Evolutionary conservation across 2,113 vertebrate genomes (phyloP).

Genomic region (Asarcornis scutulata): DNA sequence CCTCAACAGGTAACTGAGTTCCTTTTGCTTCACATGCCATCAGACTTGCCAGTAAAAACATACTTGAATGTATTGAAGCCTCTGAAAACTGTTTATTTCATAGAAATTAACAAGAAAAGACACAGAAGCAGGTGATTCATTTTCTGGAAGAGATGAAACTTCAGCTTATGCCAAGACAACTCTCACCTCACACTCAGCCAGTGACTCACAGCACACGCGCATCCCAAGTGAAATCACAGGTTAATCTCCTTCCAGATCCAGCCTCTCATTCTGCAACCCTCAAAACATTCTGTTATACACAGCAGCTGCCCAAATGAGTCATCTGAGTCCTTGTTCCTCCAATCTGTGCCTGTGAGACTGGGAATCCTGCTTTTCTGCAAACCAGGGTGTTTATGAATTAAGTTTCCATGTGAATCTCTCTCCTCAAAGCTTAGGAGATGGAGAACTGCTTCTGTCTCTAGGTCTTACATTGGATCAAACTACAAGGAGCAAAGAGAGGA

Average conservation of each 20-base stretch:
- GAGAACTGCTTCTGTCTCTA: neutral
- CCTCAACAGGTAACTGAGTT: neutral
- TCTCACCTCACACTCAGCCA: neutral
- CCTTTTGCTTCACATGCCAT: neutral
- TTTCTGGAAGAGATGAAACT: constrained; percentile 20
- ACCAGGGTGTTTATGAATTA: neutral
- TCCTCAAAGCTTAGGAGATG: neutral
- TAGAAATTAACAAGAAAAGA: neutral
- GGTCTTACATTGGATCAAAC: neutral
- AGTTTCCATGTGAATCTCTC: neutral
- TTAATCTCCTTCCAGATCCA: neutral
- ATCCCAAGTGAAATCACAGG: neutral
- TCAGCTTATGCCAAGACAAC: constrained; percentile 9
- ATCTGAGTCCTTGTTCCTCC: neutral
- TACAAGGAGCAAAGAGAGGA: neutral
- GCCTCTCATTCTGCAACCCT: neutral
- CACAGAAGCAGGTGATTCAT: constrained; percentile 12
- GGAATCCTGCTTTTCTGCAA: neutral
- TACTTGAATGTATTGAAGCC: neutral
- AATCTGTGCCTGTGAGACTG: neutral
- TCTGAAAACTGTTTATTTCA: constrained; percentile 22
- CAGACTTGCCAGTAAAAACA: constrained; percentile 18
- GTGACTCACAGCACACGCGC: constrained; percentile 27
- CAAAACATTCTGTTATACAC: neutral
- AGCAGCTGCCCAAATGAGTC: neutral